Conservation (phyloP, 64 coral and sea anemone species). For the Montipora efflorescens region DNA sequence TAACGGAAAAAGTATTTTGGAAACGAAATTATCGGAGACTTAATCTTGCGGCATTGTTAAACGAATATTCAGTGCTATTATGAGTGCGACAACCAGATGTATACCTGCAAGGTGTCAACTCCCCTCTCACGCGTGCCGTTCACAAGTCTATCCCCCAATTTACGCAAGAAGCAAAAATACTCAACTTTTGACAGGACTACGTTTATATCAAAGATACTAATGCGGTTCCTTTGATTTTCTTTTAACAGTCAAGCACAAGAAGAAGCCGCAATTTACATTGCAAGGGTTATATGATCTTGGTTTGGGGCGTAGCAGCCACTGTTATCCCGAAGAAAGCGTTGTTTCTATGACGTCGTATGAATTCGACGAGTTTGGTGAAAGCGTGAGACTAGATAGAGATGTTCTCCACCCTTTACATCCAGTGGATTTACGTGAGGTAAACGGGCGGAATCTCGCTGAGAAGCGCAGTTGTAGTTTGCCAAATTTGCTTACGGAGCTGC, state of each 20-base stretch:
- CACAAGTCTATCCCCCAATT: too few relatives aligned
- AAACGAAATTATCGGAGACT: too few relatives aligned
- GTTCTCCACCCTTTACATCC: background rate
- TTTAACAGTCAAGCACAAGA: conserved; percentile 7
- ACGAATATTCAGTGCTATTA: too few relatives aligned
- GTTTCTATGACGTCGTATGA: conserved; percentile 67
- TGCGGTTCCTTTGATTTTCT: background rate
- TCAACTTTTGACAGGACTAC: too few relatives aligned
- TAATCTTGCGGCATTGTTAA: too few relatives aligned
- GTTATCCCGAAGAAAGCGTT: conserved; percentile 61
- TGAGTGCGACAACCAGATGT: too few relatives aligned
- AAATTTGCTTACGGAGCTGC: conserved; percentile 6
- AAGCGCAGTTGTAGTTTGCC: conserved; percentile 43
- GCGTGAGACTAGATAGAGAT: conserved; percentile 30
- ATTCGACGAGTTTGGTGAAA: conserved; percentile 50
- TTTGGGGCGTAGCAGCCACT: conserved; percentile 48
- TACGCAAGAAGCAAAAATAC: background rate
- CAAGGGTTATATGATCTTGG: conserved; percentile 4
- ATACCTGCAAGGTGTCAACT: too few relatives aligned
- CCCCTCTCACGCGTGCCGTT: too few relatives aligned
- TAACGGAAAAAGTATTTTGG: too few relatives aligned
- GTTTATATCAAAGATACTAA: background rate
- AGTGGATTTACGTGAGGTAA: background rate
- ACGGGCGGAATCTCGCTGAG: background rate
- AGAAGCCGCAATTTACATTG: conserved; percentile 7